Conservation (phyloP, 2,888 invertebrate species). For the Lasioglossum marginatum region DNA sequence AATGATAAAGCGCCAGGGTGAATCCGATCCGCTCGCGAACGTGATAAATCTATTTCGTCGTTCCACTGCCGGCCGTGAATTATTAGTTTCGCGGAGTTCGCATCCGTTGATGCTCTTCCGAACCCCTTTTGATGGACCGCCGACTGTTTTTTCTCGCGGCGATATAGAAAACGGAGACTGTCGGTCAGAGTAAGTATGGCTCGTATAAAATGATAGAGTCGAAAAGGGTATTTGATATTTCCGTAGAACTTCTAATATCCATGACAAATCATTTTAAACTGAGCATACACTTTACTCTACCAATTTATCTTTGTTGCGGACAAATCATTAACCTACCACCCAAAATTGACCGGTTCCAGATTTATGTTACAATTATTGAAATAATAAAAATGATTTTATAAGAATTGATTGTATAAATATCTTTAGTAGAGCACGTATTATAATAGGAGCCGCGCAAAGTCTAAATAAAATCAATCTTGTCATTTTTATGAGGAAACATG, state of each 20-base stretch:
- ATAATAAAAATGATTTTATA: no score
- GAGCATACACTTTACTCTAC: no score
- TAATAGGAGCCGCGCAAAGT: no score
- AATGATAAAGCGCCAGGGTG: slow-evolving; percentile 53
- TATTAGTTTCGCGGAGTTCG: slow-evolving; percentile 35
- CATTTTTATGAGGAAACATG: no score
- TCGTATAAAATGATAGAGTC: not conserved
- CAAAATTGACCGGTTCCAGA: no score
- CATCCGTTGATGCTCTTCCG: not conserved
- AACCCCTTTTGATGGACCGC: slow-evolving; percentile 5
- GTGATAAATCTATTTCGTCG: slow-evolving; percentile 53
- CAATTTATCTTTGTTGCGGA: no score
- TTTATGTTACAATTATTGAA: no score
- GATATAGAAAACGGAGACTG: not conserved
- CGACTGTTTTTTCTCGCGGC: not conserved
- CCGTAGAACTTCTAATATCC: not conserved
- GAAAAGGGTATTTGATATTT: not conserved
- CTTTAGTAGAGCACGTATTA: no score
- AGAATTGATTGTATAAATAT: no score
- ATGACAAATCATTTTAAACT: not conserved
- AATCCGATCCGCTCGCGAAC: slow-evolving; percentile 37
- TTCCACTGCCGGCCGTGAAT: slow-evolving; percentile 37
- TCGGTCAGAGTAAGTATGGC: not conserved
- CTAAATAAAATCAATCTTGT: no score
- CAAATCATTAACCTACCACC: no score